Evolutionary conservation across 2,888 invertebrate genomes (phyloP).

Genomic region (Malthinus flaveolus): DNA sequence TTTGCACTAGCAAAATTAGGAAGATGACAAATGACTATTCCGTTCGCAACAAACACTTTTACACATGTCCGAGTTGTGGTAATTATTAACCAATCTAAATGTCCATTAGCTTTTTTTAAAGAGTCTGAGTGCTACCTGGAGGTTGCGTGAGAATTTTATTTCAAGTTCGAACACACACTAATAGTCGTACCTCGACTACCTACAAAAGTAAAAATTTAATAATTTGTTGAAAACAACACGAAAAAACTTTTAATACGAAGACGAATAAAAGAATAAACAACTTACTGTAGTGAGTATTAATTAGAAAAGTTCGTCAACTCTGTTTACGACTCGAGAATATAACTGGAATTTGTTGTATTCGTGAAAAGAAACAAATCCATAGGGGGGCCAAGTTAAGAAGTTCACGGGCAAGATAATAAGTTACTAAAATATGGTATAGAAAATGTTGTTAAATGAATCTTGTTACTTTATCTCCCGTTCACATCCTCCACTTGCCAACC

Average conservation of each 20-base stretch:
- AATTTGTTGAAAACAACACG: background rate
- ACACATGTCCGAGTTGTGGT: background rate
- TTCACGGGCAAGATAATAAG: constrained; percentile 51
- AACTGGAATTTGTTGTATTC: constrained; percentile 46
- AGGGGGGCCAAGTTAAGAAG: constrained; percentile 47
- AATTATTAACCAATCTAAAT: constrained; percentile 6
- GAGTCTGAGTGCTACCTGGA: constrained; percentile 1
- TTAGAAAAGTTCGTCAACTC: constrained; percentile 48
- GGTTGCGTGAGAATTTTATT: constrained; percentile 1
- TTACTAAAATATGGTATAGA: constrained; percentile 46
- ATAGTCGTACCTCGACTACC: background rate
- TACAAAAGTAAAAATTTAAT: constrained; percentile 6
- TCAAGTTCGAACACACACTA: no score
- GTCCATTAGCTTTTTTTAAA: constrained; percentile 4
- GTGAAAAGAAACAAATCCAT: constrained; percentile 42
- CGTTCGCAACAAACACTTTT: background rate
- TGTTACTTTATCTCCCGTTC: constrained; percentile 24
- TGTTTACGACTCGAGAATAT: constrained; percentile 41
- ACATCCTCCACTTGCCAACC: constrained; percentile 18
- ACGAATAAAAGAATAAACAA: background rate
- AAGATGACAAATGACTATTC: no score
- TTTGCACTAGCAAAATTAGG: no score
- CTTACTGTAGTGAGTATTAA: constrained; percentile 39
- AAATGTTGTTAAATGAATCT: constrained; percentile 36
- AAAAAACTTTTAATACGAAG: no score